These are phyloP conservation scores for Megalonaias nervosa DNA, from an alignment of 1,140 invertebrate species.

Conservation along the genomic window DNA sequence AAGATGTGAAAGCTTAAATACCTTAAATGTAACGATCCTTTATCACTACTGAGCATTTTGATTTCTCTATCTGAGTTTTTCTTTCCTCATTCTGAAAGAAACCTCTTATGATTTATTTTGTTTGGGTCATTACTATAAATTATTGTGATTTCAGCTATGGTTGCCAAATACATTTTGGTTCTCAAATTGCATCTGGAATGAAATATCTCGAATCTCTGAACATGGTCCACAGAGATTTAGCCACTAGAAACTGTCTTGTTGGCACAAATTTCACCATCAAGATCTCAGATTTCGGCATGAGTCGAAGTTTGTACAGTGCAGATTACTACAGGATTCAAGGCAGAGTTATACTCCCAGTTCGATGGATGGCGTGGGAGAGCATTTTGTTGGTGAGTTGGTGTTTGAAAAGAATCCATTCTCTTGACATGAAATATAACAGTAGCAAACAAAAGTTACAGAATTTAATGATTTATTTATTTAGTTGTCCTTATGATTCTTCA, in stretches of 20 bases:
- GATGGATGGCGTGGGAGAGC: slow-evolving; percentile 93
- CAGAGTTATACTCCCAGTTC: slow-evolving; percentile 83
- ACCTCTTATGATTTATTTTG: background rate
- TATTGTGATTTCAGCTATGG: slow-evolving; percentile 78
- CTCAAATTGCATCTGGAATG: slow-evolving; percentile 90
- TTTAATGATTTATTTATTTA: too few species aligned
- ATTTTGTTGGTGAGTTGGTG: slow-evolving; percentile 79
- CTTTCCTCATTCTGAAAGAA: too few species aligned
- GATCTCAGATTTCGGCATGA: slow-evolving; percentile 92
- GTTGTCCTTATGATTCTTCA: too few species aligned
- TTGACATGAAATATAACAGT: too few species aligned
- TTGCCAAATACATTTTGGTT: slow-evolving; percentile 84
- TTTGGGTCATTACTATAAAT: background rate
- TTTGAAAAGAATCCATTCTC: too few species aligned
- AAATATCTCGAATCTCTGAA: slow-evolving; percentile 86
- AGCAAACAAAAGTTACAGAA: too few species aligned
- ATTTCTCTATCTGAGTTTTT: too few species aligned
- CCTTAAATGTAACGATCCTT: too few species aligned
- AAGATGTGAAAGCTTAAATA: too few species aligned
- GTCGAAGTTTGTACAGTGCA: slow-evolving; percentile 84
- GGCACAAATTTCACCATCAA: slow-evolving; percentile 88
- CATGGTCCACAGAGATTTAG: slow-evolving; percentile 84
- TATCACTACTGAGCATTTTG: too few species aligned
- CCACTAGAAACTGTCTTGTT: slow-evolving; percentile 86
- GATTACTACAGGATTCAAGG: slow-evolving; percentile 89